Evolutionary conservation across 2,888 invertebrate species (phyloP).

Genomic region (Camptogramma bilineatum): DNA sequence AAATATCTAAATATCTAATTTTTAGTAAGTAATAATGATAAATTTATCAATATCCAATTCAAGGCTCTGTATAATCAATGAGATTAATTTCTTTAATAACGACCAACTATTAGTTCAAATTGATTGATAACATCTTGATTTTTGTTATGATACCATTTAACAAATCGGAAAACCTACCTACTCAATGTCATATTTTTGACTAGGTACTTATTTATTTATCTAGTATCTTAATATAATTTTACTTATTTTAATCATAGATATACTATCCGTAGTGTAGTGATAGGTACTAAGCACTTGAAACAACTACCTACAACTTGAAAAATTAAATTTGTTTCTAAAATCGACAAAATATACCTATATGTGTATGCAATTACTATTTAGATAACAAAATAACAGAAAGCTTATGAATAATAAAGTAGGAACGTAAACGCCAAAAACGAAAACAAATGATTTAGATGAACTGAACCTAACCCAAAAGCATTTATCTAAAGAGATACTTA

Average conservation of each 20-base stretch:
- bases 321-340: no score
- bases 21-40: conserved; percentile 16
- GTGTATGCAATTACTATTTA: no score
- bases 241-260: neutral
- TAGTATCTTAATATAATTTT: neutral
- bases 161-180: neutral
- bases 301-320: no score
- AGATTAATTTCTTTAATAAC: conserved; percentile 23
- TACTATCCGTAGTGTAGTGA: no score
- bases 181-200: conserved; percentile 3
- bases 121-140: conserved; percentile 25
- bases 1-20: conserved; percentile 11
- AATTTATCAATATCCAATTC: conserved; percentile 26
- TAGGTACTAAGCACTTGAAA: no score
- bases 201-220: neutral
- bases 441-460: conserved; percentile 1
- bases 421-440: neutral
- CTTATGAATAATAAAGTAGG: neutral
- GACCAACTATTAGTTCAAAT: conserved; percentile 10
- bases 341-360: no score
- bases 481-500: conserved; percentile 31
- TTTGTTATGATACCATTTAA: conserved; percentile 2
- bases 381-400: neutral
- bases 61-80: conserved; percentile 31
- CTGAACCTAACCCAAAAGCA: conserved; percentile 27